These are phyloP conservation scores for Arvicanthis niloticus DNA, from an alignment of 2,113 vertebrate genomes.

Conservation along the genomic window DNA sequence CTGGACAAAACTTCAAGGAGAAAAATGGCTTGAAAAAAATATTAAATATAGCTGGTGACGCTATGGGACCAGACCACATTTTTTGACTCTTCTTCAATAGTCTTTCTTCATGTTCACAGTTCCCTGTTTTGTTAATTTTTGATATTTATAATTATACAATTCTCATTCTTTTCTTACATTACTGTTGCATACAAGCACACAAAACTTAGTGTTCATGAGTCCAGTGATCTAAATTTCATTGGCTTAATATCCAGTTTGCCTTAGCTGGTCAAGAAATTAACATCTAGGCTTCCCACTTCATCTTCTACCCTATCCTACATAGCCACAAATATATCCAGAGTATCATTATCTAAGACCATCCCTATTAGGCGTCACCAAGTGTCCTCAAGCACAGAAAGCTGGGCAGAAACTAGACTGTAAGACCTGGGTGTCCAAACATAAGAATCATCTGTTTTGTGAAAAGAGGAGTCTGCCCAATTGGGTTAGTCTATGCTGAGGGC, in stretches of 20 bases:
- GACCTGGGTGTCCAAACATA: not conserved
- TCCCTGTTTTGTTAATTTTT: not conserved
- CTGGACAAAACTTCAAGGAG: not conserved
- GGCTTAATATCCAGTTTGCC: not conserved
- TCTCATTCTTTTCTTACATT: not conserved
- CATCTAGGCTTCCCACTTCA: not conserved
- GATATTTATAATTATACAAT: not conserved
- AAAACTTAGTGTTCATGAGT: not conserved
- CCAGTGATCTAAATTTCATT: not conserved
- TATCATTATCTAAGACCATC: not conserved
- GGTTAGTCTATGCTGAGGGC: not conserved
- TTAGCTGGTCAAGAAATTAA: not conserved
- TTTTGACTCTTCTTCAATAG: not conserved
- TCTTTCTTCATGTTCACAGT: not conserved
- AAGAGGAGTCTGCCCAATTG: not conserved
- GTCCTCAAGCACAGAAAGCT: not conserved
- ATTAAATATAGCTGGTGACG: not conserved
- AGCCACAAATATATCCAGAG: rapidly evolving
- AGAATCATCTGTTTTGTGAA: not conserved
- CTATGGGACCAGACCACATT: not conserved
- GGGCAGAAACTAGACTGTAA: not conserved
- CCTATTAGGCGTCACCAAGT: not conserved
- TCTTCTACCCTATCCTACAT: not conserved
- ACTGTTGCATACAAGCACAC: not conserved
- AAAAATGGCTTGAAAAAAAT: constrained; percentile 29